phyloP scores from a whole-genome alignment of 2,888 invertebrate genomes.

The Sisyra nigra region DNA sequence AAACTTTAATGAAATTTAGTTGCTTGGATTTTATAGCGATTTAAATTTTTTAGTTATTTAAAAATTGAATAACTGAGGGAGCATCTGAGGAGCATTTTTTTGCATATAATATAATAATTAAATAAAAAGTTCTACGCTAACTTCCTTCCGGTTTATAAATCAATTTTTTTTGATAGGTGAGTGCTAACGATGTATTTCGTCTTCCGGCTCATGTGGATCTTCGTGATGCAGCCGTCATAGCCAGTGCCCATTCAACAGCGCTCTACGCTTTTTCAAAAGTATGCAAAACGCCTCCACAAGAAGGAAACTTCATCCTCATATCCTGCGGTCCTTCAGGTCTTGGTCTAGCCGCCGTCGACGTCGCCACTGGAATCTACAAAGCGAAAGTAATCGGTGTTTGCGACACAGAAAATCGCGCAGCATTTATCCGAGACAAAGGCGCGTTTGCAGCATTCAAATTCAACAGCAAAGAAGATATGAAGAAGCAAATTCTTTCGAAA shows the following conservation, averaged over 20 bases:
- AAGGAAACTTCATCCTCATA: conserved; percentile 41
- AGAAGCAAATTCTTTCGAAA: conserved; percentile 35
- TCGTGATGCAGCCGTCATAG: conserved; percentile 37
- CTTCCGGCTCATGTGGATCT: conserved; percentile 34
- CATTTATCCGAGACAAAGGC: conserved; percentile 39
- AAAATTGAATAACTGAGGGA: too few species aligned
- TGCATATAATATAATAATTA: background rate
- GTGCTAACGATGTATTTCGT: conserved; percentile 37
- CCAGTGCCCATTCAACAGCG: conserved; percentile 47
- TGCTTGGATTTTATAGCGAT: too few species aligned
- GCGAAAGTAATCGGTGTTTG: conserved; percentile 55
- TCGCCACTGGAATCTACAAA: conserved; percentile 48
- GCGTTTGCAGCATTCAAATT: conserved; percentile 46
- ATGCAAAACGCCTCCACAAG: conserved; percentile 22
- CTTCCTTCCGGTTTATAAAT: background rate
- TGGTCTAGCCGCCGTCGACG: conserved; percentile 48
- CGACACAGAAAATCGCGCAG: conserved; percentile 40
- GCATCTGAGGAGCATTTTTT: too few species aligned
- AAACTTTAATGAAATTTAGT: too few species aligned
- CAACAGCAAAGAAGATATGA: conserved; percentile 32
- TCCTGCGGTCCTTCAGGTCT: conserved; percentile 46
- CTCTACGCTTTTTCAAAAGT: conserved; percentile 40
- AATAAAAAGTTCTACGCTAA: background rate
- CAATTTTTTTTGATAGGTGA: conserved; percentile 15
- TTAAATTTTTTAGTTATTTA: too few species aligned